These are phyloP conservation scores for Bembecia ichneumoniformis DNA, from an alignment of 2,888 invertebrate genomes.

Conservation along the genomic window DNA sequence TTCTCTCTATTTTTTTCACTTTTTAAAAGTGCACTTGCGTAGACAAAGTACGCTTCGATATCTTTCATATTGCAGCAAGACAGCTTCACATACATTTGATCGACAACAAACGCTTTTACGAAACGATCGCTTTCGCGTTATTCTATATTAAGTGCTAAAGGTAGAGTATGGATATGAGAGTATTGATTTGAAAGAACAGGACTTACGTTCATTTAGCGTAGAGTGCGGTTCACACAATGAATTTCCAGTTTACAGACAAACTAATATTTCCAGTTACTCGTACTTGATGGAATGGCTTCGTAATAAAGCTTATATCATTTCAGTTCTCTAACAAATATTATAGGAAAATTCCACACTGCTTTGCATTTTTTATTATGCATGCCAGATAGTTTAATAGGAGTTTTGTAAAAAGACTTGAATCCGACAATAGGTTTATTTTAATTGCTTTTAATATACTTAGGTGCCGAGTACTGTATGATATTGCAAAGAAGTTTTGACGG, in stretches of 20 bases:
- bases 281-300: conserved; percentile 67
- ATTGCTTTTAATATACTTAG: no score
- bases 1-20: conserved; percentile 62
- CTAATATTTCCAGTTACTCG: conserved; percentile 32
- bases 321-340: conserved; percentile 21
- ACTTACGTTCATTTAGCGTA: conserved; percentile 53
- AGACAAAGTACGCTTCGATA: conserved; percentile 63
- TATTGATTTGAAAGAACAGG: conserved; percentile 31
- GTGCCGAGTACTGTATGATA: conserved; percentile 7
- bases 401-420: conserved; percentile 30
- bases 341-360: conserved; percentile 53
- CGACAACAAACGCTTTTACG: conserved; percentile 54
- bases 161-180: conserved; percentile 35
- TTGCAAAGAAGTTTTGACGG: conserved; percentile 22
- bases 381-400: conserved; percentile 60
- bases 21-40: conserved; percentile 68
- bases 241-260: conserved; percentile 44
- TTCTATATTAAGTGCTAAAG: conserved; percentile 41
- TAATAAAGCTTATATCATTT: conserved; percentile 61
- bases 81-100: conserved; percentile 49
- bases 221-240: conserved; percentile 52
- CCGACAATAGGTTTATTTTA: no score
- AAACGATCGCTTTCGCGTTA: conserved; percentile 56
- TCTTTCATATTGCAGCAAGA: conserved; percentile 52
- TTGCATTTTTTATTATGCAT: conserved; percentile 71